Evolutionary conservation across 2,113 vertebrate species (phyloP), one percentile per base, ranked within the genome.

Genomic region (Neotoma lepida): DNA sequence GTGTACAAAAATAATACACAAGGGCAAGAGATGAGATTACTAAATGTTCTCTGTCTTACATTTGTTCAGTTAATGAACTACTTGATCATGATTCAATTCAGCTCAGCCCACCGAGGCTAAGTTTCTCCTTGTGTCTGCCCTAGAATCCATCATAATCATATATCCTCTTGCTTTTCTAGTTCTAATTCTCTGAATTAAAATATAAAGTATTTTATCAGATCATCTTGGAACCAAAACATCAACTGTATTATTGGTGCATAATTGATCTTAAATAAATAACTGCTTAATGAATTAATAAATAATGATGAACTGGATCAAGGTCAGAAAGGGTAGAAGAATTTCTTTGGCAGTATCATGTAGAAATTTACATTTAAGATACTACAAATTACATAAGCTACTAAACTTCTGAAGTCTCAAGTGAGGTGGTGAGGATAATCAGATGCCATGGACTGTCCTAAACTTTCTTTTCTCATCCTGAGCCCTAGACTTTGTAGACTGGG

Each of bases 381-480:
- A 77, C 54, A 18, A n/a, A 64, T 93, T 15, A 35, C 54, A 92
- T 70, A 86, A 73, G 9, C 74, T 18, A 18, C 4, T 88, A 70
- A 86, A 94, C 86, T 90, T 92, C 88, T 76, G 49, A 88, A 64
- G 77, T 41, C 56, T 64, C 44, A 90, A 88, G 41, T 86, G 30
- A 96, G 17, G 26, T 82, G 78, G 17, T 93, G 71, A 90, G 17
- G 41, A 81, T 86, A 78, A 15, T 24, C 46, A 90, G 58, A 84
- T 64, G 4, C 58, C 8, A 39, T 44, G 5, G 5, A 58, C 51
- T 70, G 9, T 1, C 41, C 41, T 15, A 12, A 14, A 68, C 68
- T 90, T 89, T 92, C n/a, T 93, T 95, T 94, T 92, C n/a, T 93
- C 82, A 56, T 88, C 33, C 10, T 68, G 82, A 96, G n/a, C 2